A percentile compares a stretch with the other conserved stretches of the same genome.
These are phyloP conservation scores for Acanthosepion pharaonis DNA, from an alignment of 2,888 invertebrate species.

Conservation along the genomic window DNA sequence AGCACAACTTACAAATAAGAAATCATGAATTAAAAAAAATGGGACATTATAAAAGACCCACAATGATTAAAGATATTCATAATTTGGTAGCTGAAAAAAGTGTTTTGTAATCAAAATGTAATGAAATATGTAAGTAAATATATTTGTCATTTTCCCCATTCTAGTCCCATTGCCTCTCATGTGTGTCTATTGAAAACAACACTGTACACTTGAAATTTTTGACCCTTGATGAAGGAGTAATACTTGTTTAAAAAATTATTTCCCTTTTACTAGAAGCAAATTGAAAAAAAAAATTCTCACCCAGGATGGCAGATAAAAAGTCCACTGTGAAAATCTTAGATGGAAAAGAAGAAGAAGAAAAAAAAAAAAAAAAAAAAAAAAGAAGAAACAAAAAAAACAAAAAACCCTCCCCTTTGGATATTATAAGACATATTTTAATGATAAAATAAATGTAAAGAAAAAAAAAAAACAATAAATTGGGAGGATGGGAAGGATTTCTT, in stretches of 20 bases:
- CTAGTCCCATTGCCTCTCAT: background rate
- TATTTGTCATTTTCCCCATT: background rate
- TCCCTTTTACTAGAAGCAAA: background rate
- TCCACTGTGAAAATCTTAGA: background rate
- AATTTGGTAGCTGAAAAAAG: background rate
- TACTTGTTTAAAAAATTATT: background rate
- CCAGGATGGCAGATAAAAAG: background rate
- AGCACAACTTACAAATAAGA: background rate
- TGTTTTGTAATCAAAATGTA: background rate
- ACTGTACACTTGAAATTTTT: background rate
- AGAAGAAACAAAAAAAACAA: background rate
- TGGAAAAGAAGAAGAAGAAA: background rate
- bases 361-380: background rate
- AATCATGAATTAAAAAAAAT: background rate
- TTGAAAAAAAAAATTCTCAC: background rate
- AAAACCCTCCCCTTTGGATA: background rate
- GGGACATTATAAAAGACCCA: background rate
- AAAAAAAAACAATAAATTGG: background rate
- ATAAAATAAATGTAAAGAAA: background rate
- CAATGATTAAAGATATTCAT: background rate
- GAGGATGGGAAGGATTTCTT: background rate
- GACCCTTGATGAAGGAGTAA: background rate
- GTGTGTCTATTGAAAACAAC: background rate
- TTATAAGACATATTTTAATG: background rate
- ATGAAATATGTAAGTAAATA: slow-evolving; percentile 21